Base-by-base conservation (phyloP, 1,140 invertebrate species). In the Calliopsis andreniformis region DNA sequence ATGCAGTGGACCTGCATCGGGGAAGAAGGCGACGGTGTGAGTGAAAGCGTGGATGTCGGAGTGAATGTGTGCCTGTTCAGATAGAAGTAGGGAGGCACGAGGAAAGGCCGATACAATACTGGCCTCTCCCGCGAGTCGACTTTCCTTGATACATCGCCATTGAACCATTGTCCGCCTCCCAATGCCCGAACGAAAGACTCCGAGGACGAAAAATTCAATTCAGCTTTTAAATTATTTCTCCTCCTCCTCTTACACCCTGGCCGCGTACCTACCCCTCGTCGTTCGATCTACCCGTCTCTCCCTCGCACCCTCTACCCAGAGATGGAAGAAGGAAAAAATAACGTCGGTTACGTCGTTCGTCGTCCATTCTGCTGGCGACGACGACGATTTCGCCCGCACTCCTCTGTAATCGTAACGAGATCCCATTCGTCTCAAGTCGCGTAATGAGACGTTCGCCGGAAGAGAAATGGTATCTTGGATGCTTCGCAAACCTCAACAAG, bases 131-230 rank as follows among this genome's bases (percentile, higher is more conserved):
- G 87, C 87, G 89, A 92, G 90, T 92, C 91, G 91, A 92, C 91
- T 92, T 92, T 91, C 91, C 90, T 92, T 92, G 91, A 92, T 92
- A 92, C 91, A 92, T 92, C 90, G 90, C 90, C 88, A 92, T 92
- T 92, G 90, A 92, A 87, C 90, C 87, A 92, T 92, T 92, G 91
- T 92, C 89, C 91, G 90, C 90, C 85, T 90, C 87, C 91, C 90
- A 91, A 92, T 91, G 89, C 89, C 89, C 88, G 89, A 90, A 92
- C 89, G 90, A 91, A 92, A 91, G 89, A 91, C 89, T 91, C 89
- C 85, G 80, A 89, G 89, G 88, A 90, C 91, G 91, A 89, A 92
- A 92, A 92, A 92, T 92, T 92, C 91, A 92, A 92, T 92, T 92
- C 91, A 91, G 91, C 91, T 92, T 92, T 92, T 92, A 92, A 91